These are phyloP conservation scores for Triplophysa rosa DNA, from an alignment of 2,113 vertebrate species.

Conservation along the genomic window DNA sequence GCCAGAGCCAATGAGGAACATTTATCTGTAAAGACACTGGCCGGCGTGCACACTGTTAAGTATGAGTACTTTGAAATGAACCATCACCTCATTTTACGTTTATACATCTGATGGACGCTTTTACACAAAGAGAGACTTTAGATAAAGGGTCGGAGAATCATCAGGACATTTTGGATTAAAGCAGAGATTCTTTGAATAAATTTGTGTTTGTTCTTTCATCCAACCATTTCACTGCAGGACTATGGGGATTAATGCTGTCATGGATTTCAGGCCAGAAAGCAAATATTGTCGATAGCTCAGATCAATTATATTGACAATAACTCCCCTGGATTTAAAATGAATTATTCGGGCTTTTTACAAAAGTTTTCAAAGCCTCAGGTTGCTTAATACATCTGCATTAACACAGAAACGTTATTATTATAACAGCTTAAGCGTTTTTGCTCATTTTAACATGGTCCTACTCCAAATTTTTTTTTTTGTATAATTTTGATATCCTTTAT, in stretches of 20 bases:
- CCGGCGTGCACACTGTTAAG: background rate
- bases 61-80: background rate
- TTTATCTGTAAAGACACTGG: slow-evolving; percentile 14
- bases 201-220: background rate
- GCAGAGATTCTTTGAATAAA: slow-evolving; percentile 20
- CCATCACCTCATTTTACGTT: too few relatives aligned
- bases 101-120: too few relatives aligned
- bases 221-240: background rate
- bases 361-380: background rate
- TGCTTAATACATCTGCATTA: background rate
- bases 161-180: too few relatives aligned
- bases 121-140: too few relatives aligned
- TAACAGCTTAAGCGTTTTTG: too few relatives aligned
- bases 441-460: too few relatives aligned
- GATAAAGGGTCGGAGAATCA: too few relatives aligned
- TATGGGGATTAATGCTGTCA: background rate
- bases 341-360: background rate
- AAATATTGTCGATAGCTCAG: slow-evolving; percentile 22
- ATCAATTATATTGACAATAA: slow-evolving; percentile 6
- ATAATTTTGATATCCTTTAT: too few relatives aligned
- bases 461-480: too few relatives aligned
- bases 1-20: background rate
- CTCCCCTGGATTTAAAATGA: background rate
- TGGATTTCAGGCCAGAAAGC: background rate
- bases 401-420: background rate